Evolutionary conservation across 2,797 vertebrate genomes (phyloP), one percentile per base, ranked within the genome.

Genomic region (Phataginus tricuspis): DNA sequence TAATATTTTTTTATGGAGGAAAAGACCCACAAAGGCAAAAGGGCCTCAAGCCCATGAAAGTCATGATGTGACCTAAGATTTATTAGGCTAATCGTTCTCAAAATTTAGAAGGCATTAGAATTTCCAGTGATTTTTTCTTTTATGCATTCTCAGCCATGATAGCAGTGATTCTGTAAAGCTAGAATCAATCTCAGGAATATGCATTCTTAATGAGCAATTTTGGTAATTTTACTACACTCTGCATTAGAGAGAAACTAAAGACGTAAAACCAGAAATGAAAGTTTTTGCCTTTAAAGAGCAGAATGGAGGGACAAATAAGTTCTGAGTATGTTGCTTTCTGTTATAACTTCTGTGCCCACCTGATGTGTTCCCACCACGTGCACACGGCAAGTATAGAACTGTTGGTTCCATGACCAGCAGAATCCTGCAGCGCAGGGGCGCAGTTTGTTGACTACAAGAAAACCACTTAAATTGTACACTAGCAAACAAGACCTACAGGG

Each of bases 181-280:
- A 90, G 61, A 80, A 63, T 64, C 77, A 96, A 90, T 88, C 57
- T 61, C 37, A 82, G 45, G 25, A 89, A 91, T 57, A 59, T 92
- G 16, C 27, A 91, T 82, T 59, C 55, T 57, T 75, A 90, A 78
- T 84, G 37, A 59, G 59, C 16, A 71, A 84, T 68, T 89, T 86
- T 86, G 57, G 27, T 75, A 87, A 88, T 80, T 93, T 75, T 49
- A 34, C 27, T 61, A 51, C 10, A 94, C 5, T 34, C 4, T 29
- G 61, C 95, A 86, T 72, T 59, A 80, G 25, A 89, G 37, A 18
- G 84, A 95, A 86, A 53, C 27, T 85, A 31, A 93, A 59, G 16
- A 68, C 37, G 16, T 16, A 34, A 83, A 91, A 82, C 4, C 11
- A 80, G 61, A 93, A 95, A 80, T 23, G 19, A 37, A 88, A 74